phyloP scores from a whole-genome alignment of 1,140 invertebrate species.

The Magallana angulata region DNA sequence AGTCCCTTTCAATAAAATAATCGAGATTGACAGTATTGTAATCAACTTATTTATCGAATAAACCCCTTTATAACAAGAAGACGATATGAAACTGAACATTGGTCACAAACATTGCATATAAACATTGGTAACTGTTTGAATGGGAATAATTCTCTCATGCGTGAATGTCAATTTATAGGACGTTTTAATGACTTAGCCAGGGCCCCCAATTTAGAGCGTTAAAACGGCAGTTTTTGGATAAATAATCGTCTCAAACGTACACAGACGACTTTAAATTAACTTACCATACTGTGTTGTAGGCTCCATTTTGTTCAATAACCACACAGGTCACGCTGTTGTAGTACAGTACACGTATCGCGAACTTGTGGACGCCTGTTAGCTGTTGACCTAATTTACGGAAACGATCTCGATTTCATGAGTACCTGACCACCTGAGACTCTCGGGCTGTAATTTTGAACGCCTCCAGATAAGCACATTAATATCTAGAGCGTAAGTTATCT shows the following conservation, averaged over 20 bases:
- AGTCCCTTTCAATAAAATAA: too few species aligned
- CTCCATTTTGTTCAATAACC: slow-evolving; percentile 6
- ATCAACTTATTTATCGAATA: too few species aligned
- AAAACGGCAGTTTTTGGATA: not conserved
- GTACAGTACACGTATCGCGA: slow-evolving; percentile 1
- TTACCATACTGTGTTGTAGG: not conserved
- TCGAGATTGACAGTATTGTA: too few species aligned
- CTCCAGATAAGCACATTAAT: not conserved
- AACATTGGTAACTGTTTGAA: too few species aligned
- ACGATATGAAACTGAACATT: too few species aligned
- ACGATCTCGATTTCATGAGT: slow-evolving; percentile 13
- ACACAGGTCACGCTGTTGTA: not conserved
- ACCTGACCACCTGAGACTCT: not conserved
- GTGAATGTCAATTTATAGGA: slow-evolving; percentile 28
- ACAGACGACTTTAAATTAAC: not conserved
- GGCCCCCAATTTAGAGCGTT: not conserved
- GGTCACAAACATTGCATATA: too few species aligned
- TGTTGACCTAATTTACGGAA: slow-evolving; percentile 14
- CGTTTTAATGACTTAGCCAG: not conserved
- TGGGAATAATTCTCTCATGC: not conserved
- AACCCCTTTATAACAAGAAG: too few species aligned
- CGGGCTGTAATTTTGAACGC: not conserved
- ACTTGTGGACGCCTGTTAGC: not conserved
- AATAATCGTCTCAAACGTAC: not conserved
- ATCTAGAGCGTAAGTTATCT: not conserved